phyloP scores from a whole-genome alignment of 2,797 vertebrate species.

The Pogonophryne albipinna region DNA sequence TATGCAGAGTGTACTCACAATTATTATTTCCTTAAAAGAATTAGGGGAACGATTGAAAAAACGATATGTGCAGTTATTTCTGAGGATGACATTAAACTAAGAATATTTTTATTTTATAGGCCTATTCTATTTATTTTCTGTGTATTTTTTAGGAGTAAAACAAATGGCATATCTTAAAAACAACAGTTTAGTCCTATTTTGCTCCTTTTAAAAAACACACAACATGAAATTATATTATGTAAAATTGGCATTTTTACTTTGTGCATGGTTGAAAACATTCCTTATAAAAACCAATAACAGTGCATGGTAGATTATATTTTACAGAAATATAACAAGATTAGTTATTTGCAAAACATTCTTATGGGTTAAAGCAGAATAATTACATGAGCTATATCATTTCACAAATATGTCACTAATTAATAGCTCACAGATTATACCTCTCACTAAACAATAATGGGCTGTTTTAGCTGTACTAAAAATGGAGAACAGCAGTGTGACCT shows the following conservation, averaged over 20 bases:
- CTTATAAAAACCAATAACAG: neutral
- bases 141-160: neutral
- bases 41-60: neutral
- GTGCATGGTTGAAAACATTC: neutral
- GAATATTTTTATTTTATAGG: neutral
- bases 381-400: neutral
- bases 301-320: neutral
- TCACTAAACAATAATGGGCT: neutral
- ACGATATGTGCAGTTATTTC: neutral
- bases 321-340: neutral
- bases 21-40: neutral
- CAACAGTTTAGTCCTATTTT: neutral
- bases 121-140: neutral
- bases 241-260: neutral
- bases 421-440: neutral
- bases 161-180: accelerated
- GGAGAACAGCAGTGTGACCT: conserved; percentile 20
- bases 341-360: neutral
- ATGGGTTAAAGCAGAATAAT: neutral
- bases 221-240: neutral
- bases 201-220: neutral
- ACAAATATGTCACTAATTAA: conserved; percentile 2
- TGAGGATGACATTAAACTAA: neutral
- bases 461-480: conserved; percentile 21
- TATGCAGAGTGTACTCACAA: neutral